These are phyloP conservation scores for Athene noctua DNA, from an alignment of 2,113 vertebrate species.

Conservation along the genomic window DNA sequence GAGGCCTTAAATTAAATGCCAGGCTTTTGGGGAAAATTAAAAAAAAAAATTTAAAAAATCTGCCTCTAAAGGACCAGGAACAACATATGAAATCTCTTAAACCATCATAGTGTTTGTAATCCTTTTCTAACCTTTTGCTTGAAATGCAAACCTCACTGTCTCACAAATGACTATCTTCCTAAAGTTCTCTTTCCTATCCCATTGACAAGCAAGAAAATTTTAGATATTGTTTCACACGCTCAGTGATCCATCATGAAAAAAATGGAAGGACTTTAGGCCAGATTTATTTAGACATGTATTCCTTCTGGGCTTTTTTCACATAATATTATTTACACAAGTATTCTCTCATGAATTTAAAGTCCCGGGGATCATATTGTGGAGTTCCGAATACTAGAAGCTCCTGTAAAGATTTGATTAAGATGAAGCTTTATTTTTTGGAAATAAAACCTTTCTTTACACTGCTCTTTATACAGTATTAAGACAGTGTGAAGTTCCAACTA, in stretches of 20 bases:
- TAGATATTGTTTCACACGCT: neutral
- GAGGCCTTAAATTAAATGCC: neutral
- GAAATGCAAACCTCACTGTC: neutral
- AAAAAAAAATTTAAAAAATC: neutral
- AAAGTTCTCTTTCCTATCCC: neutral
- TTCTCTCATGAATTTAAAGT: neutral
- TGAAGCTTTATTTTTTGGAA: neutral
- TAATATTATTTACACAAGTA: neutral
- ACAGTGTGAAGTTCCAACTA: neutral
- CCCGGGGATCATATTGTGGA: neutral
- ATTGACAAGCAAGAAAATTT: neutral
- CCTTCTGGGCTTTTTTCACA: neutral
- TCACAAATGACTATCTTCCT: neutral
- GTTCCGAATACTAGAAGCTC: neutral
- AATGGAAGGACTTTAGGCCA: neutral
- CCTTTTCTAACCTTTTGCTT: neutral
- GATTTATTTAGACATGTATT: neutral
- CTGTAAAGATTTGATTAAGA: neutral
- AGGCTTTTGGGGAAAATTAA: too few species aligned
- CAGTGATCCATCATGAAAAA: neutral
- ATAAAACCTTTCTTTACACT: neutral
- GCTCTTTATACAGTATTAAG: neutral
- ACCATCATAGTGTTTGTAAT: neutral
- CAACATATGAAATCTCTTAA: neutral
- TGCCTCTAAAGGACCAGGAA: neutral